Evolutionary conservation across 2,113 vertebrate genomes (phyloP).

Genomic region (Neotragus pygmaeus): DNA sequence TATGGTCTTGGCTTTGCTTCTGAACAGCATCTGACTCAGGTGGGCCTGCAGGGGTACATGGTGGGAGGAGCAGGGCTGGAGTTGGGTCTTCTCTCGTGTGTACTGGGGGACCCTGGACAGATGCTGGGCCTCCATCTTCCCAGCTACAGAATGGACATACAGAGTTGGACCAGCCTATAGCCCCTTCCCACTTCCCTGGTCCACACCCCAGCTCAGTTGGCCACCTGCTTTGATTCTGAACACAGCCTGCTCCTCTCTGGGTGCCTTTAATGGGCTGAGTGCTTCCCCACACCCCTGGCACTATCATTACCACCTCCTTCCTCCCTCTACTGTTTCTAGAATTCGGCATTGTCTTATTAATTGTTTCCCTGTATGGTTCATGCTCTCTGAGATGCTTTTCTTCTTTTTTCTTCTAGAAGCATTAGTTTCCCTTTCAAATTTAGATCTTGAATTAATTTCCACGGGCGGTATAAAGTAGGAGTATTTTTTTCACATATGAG

Average conservation of each 20-base stretch:
- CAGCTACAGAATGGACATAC: not conserved
- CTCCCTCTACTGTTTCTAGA: not conserved
- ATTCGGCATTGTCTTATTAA: not conserved
- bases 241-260: not conserved
- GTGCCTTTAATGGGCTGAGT: not conserved
- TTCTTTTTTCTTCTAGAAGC: not conserved
- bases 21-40: slow-evolving; percentile 95
- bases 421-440: not conserved
- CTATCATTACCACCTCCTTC: not conserved
- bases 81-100: not conserved
- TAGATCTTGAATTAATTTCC: slow-evolving; percentile 28
- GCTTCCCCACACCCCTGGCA: not conserved
- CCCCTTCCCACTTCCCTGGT: not conserved
- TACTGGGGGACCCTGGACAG: not conserved
- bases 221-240: not conserved
- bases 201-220: not conserved
- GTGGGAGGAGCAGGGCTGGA: not conserved
- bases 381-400: not conserved
- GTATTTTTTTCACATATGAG: not conserved
- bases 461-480: not conserved
- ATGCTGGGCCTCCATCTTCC: not conserved
- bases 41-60: not conserved
- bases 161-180: not conserved
- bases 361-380: not conserved
- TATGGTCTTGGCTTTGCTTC: slow-evolving; percentile 96